Percentiles rank a stretch among this genome's conserved stretches.
Evolutionary conservation across 1,140 invertebrate genomes (phyloP).

Genomic region (Sycophaga agraensis): DNA sequence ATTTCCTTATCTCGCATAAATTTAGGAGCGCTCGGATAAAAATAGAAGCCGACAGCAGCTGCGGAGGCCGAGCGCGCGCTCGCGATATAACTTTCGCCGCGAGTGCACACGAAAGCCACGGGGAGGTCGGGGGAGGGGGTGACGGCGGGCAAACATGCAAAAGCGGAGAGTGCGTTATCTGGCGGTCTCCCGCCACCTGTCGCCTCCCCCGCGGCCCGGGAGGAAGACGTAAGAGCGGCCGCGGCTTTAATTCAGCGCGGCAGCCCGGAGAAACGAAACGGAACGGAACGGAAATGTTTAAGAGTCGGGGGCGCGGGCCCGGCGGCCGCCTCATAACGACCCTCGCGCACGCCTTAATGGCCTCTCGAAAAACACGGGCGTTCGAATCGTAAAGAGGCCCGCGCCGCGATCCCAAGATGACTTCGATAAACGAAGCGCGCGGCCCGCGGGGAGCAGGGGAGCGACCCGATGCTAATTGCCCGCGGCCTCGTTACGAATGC

Average conservation of each 20-base stretch:
- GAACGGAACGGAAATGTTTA: slow-evolving; percentile 16
- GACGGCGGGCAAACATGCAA: too few relatives aligned
- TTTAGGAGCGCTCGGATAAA: too few relatives aligned
- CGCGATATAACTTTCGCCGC: too few relatives aligned
- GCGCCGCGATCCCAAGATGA: slow-evolving; percentile 8
- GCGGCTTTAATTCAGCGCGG: slow-evolving; percentile 1
- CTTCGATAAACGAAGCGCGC: slow-evolving; percentile 17
- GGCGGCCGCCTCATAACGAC: neutral
- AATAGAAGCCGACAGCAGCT: too few relatives aligned
- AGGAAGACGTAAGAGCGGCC: neutral
- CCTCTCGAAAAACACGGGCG: slow-evolving; percentile 15
- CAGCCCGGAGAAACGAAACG: slow-evolving; percentile 15
- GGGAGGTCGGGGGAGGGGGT: too few relatives aligned
- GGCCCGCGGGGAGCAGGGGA: neutral
- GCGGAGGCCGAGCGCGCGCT: too few relatives aligned
- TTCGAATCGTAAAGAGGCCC: slow-evolving; percentile 12
- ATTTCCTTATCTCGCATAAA: too few relatives aligned
- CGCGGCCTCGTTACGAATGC: neutral
- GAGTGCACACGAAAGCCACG: too few relatives aligned
- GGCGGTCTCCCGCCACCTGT: too few relatives aligned
- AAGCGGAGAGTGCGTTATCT: too few relatives aligned
- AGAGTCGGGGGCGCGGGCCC: neutral
- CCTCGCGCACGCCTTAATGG: slow-evolving; percentile 6
- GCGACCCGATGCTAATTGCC: slow-evolving; percentile 2
- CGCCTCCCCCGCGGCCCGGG: too few relatives aligned